Conservation (phyloP, 2,113 vertebrate genomes). For the Crotophaga sulcirostris region DNA sequence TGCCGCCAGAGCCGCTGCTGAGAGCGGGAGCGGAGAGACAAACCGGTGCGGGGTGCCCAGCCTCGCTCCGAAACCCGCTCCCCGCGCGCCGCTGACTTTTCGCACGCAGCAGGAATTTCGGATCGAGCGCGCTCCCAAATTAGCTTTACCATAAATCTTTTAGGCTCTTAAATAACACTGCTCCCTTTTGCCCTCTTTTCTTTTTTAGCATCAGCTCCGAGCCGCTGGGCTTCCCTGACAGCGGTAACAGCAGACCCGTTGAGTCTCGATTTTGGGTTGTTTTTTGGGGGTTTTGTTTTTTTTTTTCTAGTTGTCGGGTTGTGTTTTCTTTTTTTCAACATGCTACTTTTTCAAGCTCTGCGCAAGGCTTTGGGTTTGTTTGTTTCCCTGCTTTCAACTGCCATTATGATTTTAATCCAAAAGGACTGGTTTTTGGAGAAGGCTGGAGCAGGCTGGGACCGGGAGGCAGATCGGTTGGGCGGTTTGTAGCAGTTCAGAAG, state of each 20-base stretch:
- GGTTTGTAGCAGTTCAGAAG: constrained; percentile 40
- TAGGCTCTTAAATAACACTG: background rate
- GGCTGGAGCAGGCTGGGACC: background rate
- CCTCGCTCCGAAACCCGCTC: background rate
- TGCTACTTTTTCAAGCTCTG: constrained; percentile 27
- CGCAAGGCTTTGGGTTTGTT: background rate
- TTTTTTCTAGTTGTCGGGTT: too few relatives aligned
- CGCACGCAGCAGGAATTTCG: background rate
- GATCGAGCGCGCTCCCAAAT: background rate
- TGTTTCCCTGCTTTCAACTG: constrained; percentile 37
- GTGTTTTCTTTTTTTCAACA: background rate
- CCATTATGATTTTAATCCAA: constrained; percentile 53
- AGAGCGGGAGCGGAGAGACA: background rate
- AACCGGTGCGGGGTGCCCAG: background rate
- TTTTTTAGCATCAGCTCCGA: background rate
- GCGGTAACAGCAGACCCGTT: background rate
- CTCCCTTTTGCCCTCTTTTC: background rate
- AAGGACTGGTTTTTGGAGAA: constrained; percentile 35
- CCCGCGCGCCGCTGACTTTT: background rate
- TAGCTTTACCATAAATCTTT: constrained; percentile 49
- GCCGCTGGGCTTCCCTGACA: background rate
- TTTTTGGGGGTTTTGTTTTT: background rate
- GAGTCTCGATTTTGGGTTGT: background rate
- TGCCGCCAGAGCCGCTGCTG: constrained; percentile 67
- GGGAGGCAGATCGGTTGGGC: background rate